Evolutionary conservation across 1,140 invertebrate genomes (phyloP).

Genomic region (Brachionus angularis): DNA sequence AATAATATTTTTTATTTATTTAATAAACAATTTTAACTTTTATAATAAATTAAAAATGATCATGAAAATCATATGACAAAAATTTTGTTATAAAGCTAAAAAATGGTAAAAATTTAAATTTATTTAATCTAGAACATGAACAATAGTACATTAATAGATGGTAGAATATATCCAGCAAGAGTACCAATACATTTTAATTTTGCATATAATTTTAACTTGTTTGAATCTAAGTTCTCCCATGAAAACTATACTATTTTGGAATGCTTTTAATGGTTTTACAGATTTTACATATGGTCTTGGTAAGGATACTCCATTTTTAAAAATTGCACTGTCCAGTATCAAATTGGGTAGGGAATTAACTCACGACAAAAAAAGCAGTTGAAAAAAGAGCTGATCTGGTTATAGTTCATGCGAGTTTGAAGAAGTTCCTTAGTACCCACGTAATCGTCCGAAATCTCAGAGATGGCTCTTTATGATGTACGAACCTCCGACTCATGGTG

Average conservation of each 20-base stretch:
- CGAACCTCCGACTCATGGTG: not conserved
- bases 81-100: too few species aligned
- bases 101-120: too few species aligned
- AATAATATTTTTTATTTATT: too few species aligned
- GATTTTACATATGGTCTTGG: not conserved
- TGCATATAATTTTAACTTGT: not conserved
- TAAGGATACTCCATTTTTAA: not conserved
- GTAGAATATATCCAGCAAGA: not conserved
- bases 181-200: not conserved
- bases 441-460: not conserved
- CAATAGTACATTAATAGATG: too few species aligned
- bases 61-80: too few species aligned
- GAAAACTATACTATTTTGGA: not conserved
- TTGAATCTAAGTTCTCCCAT: not conserved
- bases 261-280: not conserved
- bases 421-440: not conserved
- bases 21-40: too few species aligned
- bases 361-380: not conserved
- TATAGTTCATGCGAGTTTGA: not conserved
- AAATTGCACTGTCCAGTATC: not conserved
- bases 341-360: too few species aligned
- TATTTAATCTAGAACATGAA: too few species aligned
- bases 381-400: not conserved
- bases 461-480: not conserved
- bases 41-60: too few species aligned